These are phyloP conservation scores for Camponotus pennsylvanicus DNA, from an alignment of 1,140 invertebrate species.

Conservation along the genomic window DNA sequence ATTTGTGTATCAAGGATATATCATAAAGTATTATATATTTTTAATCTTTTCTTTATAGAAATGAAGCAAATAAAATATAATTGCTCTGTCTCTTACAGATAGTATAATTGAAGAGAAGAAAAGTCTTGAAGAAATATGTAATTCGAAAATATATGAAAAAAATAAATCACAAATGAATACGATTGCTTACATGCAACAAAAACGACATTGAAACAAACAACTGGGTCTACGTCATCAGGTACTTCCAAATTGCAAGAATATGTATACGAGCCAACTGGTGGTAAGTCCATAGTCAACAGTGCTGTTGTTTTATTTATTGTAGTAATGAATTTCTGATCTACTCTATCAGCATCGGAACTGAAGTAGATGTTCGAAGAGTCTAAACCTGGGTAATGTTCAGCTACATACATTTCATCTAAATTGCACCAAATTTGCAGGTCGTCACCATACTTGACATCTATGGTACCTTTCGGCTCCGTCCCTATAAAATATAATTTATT, in stretches of 20 bases:
- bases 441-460: slow-evolving; percentile 84
- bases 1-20: neutral
- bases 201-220: slow-evolving; percentile 86
- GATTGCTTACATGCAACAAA: slow-evolving; percentile 86
- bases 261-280: slow-evolving; percentile 82
- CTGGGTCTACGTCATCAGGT: slow-evolving; percentile 50
- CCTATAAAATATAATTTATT: slow-evolving; percentile 75
- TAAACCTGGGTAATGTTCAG: slow-evolving; percentile 77
- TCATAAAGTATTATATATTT: neutral
- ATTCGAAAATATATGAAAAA: neutral
- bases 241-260: slow-evolving; percentile 84
- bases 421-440: slow-evolving; percentile 83
- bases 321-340: slow-evolving; percentile 81
- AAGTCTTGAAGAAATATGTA: no score
- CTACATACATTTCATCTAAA: slow-evolving; percentile 82
- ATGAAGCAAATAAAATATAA: neutral
- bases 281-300: slow-evolving; percentile 82
- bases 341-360: slow-evolving; percentile 80
- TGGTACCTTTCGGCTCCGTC: slow-evolving; percentile 87
- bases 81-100: neutral
- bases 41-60: neutral
- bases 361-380: slow-evolving; percentile 85
- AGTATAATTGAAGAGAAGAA: neutral
- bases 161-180: neutral
- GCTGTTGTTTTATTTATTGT: slow-evolving; percentile 86